Conservation (phyloP, 1,140 invertebrate genomes). For the Brachionus calyciflorus region DNA sequence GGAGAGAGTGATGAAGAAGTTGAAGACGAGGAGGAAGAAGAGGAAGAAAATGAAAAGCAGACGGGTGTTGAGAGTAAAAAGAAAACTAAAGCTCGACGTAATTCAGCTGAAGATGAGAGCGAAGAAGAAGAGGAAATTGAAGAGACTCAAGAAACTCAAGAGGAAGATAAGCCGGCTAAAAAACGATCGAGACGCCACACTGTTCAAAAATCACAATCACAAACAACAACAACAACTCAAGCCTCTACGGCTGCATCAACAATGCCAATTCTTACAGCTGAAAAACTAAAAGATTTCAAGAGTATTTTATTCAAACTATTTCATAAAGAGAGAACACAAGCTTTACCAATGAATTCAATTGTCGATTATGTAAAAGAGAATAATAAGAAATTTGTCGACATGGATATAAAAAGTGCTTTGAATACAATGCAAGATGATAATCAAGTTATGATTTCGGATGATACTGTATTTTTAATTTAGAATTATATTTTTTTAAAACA, state of each 20-base stretch:
- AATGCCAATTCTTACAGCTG: conserved; percentile 20
- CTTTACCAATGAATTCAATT: neutral
- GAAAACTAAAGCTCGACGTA: neutral
- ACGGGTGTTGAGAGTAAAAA: neutral
- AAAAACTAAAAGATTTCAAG: conserved; percentile 40
- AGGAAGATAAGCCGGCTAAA: neutral
- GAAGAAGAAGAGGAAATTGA: conserved; percentile 24
- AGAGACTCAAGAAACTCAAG: neutral
- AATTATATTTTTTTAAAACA: too few relatives aligned
- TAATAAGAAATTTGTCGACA: conserved; percentile 7
- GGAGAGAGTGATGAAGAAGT: neutral
- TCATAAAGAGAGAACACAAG: conserved; percentile 29
- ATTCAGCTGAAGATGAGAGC: conserved; percentile 36
- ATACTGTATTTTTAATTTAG: conserved; percentile 45
- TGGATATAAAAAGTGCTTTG: conserved; percentile 19
- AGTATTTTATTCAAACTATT: conserved; percentile 42
- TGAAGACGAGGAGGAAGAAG: neutral
- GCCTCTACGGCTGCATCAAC: neutral
- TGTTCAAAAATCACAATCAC: neutral
- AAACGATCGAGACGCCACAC: conserved; percentile 8
- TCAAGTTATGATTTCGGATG: conserved; percentile 46
- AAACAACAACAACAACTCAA: neutral
- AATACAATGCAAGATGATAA: conserved; percentile 46
- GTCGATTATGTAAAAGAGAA: neutral
- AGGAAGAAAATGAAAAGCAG: neutral